These are phyloP conservation scores for Halesus radiatus DNA, from an alignment of 1,140 invertebrate species.

Conservation along the genomic window DNA sequence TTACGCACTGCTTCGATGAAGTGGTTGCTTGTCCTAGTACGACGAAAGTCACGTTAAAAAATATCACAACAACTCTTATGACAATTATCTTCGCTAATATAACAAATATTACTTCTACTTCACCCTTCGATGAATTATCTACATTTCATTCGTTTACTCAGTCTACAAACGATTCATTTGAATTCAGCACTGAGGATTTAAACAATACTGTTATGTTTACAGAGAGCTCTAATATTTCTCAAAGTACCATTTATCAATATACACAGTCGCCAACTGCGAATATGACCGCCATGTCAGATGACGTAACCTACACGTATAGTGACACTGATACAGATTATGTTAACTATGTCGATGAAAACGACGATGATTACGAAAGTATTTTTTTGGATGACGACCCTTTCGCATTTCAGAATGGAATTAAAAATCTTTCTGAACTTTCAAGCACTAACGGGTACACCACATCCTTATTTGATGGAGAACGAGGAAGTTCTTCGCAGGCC, in stretches of 20 bases:
- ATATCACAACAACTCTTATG: conserved; percentile 48
- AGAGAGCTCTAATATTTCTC: background rate
- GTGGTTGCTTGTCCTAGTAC: conserved; percentile 34
- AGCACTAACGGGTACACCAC: background rate
- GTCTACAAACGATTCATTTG: conserved; percentile 1
- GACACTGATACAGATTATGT: conserved; percentile 6
- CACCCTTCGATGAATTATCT: background rate
- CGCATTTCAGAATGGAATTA: background rate
- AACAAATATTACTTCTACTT: conserved; percentile 6
- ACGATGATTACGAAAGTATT: background rate
- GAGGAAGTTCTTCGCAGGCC: background rate
- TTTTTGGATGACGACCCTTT: conserved; percentile 15
- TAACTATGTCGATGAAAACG: background rate
- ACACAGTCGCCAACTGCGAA: background rate
- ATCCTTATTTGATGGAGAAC: background rate
- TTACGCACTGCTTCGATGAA: conserved; percentile 39
- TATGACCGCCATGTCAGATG: background rate
- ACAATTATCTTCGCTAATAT: conserved; percentile 46
- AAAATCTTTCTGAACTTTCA: background rate
- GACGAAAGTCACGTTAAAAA: conserved; percentile 38
- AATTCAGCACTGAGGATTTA: background rate
- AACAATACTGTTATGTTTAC: conserved; percentile 1
- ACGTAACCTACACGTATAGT: background rate
- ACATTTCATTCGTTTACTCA: background rate
- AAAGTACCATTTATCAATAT: background rate